Percentiles rank a stretch among this genome's conserved stretches.
These are phyloP conservation scores for Vulpes vulpes DNA, from an alignment of 2,113 vertebrate species.

Conservation along the genomic window DNA sequence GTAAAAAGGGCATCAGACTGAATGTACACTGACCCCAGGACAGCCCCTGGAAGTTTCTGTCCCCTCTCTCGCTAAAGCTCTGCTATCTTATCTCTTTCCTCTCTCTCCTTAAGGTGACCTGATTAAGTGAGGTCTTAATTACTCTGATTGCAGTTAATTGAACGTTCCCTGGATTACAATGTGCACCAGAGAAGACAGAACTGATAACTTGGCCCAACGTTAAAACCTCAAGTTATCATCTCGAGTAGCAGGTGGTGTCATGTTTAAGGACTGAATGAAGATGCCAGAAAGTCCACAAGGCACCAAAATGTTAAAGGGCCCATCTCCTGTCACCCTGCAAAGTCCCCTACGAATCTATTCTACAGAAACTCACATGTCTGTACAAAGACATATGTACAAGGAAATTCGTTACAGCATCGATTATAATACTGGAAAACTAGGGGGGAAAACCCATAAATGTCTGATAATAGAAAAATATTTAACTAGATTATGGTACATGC, in stretches of 20 bases:
- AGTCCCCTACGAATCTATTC: neutral
- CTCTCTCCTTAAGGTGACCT: slow-evolving; percentile 52
- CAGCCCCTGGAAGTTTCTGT: slow-evolving; percentile 47
- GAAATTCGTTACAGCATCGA: slow-evolving; percentile 25
- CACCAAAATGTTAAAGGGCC: neutral
- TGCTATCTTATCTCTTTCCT: slow-evolving; percentile 46
- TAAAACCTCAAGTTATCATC: slow-evolving; percentile 40
- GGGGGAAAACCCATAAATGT: neutral
- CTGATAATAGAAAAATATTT: neutral
- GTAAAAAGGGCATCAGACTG: slow-evolving; percentile 6
- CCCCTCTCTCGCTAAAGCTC: slow-evolving; percentile 5
- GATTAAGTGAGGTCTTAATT: slow-evolving; percentile 52
- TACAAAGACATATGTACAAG: neutral
- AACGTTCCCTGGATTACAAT: slow-evolving; percentile 34
- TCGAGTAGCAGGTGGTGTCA: neutral
- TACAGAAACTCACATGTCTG: neutral
- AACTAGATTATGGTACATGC: slow-evolving; percentile 2
- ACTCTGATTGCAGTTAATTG: slow-evolving; percentile 62
- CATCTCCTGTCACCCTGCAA: slow-evolving; percentile 13
- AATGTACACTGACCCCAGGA: slow-evolving; percentile 26
- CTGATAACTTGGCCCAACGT: neutral
- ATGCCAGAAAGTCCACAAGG: neutral
- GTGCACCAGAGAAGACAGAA: slow-evolving; percentile 18
- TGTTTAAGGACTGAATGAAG: neutral
- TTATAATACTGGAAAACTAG: neutral